A percentile compares a stretch with the other conserved stretches of the same genome.
phyloP scores from a whole-genome alignment of 2,888 invertebrate species.

The Drosophila diplacantha region DNA sequence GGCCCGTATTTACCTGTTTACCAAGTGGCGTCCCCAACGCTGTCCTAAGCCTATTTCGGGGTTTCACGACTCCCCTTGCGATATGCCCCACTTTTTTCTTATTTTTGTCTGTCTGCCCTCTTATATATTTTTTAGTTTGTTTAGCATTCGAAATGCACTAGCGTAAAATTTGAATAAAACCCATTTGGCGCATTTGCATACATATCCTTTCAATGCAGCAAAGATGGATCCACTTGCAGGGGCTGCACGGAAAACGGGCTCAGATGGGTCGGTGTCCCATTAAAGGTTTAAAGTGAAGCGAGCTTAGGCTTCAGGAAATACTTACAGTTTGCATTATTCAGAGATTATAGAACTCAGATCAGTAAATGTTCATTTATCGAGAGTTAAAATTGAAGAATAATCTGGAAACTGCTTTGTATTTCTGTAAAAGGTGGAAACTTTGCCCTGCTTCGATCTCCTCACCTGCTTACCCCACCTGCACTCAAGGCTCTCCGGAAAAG shows the following conservation, averaged over 20 bases:
- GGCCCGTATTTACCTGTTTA: slow-evolving; percentile 48
- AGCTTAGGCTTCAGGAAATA: not conserved
- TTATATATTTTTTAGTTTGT: slow-evolving; percentile 19
- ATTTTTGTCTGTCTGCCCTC: slow-evolving; percentile 27
- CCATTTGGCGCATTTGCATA: slow-evolving; percentile 66
- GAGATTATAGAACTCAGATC: too few species aligned
- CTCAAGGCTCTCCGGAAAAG: slow-evolving; percentile 6
- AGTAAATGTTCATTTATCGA: not conserved
- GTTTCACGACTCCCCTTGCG: slow-evolving; percentile 27
- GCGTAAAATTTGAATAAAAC: slow-evolving; percentile 63
- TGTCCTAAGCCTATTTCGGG: slow-evolving; percentile 55
- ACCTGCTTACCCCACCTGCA: not conserved
- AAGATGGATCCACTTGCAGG: slow-evolving; percentile 10
- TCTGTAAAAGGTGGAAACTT: not conserved
- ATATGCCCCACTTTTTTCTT: slow-evolving; percentile 27
- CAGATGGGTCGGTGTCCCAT: not conserved
- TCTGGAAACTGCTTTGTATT: not conserved
- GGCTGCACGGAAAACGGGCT: not conserved
- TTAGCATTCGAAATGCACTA: slow-evolving; percentile 60
- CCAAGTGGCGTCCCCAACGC: slow-evolving; percentile 27
- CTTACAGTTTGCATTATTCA: not conserved
- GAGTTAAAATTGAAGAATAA: not conserved
- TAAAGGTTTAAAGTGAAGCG: not conserved
- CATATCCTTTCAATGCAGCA: slow-evolving; percentile 47
- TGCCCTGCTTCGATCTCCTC: not conserved